These are phyloP conservation scores for Nemotelus pantherinus DNA, from an alignment of 2,888 invertebrate species.

Conservation along the genomic window DNA sequence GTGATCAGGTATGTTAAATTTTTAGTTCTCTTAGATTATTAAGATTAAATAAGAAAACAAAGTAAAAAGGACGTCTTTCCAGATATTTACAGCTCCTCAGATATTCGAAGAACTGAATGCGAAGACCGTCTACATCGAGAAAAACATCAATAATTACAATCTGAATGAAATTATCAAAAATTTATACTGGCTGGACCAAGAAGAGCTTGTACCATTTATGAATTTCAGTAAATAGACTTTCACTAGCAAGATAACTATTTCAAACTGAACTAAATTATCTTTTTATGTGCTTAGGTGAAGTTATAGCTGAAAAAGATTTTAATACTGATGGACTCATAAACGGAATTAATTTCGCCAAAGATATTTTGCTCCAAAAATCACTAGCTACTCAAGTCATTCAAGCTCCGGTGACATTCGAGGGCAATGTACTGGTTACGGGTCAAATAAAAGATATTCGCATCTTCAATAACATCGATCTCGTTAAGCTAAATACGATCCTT, in stretches of 20 bases:
- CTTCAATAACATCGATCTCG: constrained; percentile 57
- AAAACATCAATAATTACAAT: constrained; percentile 64
- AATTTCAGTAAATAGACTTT: constrained; percentile 61
- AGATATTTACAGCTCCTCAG: constrained; percentile 58
- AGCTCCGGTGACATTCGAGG: constrained; percentile 52
- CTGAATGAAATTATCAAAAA: constrained; percentile 64
- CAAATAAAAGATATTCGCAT: constrained; percentile 53
- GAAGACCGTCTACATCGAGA: constrained; percentile 55
- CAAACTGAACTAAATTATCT: neutral
- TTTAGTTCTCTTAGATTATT: neutral
- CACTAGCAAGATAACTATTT: constrained; percentile 1
- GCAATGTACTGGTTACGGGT: constrained; percentile 52
- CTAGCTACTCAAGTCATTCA: constrained; percentile 54
- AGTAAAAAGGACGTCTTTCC: neutral
- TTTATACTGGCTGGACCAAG: constrained; percentile 66
- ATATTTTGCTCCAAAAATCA: constrained; percentile 62
- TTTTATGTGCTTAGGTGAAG: constrained; percentile 6
- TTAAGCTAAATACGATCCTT: constrained; percentile 54
- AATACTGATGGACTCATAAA: constrained; percentile 59
- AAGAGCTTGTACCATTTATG: constrained; percentile 64
- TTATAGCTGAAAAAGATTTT: constrained; percentile 23
- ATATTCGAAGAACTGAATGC: constrained; percentile 53
- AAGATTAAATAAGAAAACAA: neutral
- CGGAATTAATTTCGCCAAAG: constrained; percentile 64
- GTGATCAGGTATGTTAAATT: constrained; percentile 55